A percentile compares a stretch with the other conserved stretches of the same genome.
phyloP scores from a whole-genome alignment of 2,797 vertebrate genomes.

The Erethizon dorsatum region DNA sequence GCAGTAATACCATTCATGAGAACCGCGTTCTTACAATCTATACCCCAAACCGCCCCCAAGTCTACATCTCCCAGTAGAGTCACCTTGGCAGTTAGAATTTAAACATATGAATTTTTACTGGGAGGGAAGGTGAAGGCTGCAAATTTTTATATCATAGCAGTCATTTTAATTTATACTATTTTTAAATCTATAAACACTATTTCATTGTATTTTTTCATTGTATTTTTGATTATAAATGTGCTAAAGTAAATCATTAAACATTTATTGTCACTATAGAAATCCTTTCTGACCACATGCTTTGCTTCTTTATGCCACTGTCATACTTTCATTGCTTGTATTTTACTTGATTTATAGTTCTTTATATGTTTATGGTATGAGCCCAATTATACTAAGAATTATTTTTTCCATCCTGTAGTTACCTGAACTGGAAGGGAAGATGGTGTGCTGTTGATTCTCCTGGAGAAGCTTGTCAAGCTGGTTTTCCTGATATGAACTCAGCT shows the following conservation, averaged over 20 bases:
- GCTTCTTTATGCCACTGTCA: not conserved
- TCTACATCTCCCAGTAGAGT: not conserved
- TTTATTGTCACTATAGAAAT: not conserved
- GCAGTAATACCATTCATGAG: not conserved
- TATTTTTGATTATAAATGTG: not conserved
- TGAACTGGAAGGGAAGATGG: not conserved
- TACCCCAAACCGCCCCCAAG: not conserved
- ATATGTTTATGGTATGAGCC: not conserved
- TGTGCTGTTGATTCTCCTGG: not conserved
- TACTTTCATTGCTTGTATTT: not conserved
- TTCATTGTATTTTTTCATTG: not conserved
- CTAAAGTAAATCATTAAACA: not conserved
- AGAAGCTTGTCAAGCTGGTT: not conserved
- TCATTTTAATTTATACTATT: not conserved
- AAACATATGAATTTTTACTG: not conserved
- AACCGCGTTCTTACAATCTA: not conserved
- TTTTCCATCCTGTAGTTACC: not conserved
- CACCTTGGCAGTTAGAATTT: not conserved
- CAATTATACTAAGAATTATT: not conserved
- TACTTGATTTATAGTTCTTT: not conserved
- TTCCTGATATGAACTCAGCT: not conserved
- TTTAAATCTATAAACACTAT: not conserved
- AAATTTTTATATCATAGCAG: not conserved
- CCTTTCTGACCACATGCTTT: not conserved
- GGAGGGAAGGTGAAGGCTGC: accelerated